Evolutionary conservation across 2,113 vertebrate species (phyloP).

Genomic region (Urocolius indicus): DNA sequence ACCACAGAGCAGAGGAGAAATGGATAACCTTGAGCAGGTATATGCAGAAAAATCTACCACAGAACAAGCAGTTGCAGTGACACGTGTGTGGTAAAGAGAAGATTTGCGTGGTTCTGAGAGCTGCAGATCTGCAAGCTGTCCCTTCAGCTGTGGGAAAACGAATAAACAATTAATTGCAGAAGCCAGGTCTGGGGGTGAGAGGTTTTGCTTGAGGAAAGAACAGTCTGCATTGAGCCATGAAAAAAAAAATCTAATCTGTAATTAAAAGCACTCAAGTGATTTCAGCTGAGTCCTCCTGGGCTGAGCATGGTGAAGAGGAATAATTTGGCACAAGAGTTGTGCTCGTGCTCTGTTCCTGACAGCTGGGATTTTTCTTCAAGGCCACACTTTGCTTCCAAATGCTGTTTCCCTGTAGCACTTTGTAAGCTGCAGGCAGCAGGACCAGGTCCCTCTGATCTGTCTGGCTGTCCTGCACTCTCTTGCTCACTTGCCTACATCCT

Average conservation of each 20-base stretch:
- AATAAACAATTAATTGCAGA: neutral
- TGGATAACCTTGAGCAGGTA: neutral
- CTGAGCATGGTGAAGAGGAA: neutral
- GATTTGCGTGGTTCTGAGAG: neutral
- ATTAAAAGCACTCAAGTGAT: neutral
- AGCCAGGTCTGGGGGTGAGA: neutral
- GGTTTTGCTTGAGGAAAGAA: neutral
- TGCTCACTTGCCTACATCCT: too few relatives aligned
- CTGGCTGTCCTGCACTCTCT: rapidly evolving
- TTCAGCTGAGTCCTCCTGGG: neutral
- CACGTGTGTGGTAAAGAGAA: neutral
- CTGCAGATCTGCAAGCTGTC: neutral
- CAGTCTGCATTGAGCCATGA: neutral
- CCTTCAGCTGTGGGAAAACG: neutral
- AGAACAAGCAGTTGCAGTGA: neutral
- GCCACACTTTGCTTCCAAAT: neutral
- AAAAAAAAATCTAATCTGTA: neutral
- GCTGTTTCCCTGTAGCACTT: neutral
- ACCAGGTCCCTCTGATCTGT: neutral
- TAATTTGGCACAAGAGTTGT: neutral
- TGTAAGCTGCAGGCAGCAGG: too few relatives aligned
- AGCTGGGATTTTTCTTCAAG: neutral
- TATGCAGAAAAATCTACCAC: neutral
- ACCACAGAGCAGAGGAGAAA: neutral
- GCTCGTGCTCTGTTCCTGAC: neutral